These are phyloP conservation scores for Scolopax bukidnonensis DNA, from an alignment of 2,797 vertebrate genomes.

Conservation along the genomic window DNA sequence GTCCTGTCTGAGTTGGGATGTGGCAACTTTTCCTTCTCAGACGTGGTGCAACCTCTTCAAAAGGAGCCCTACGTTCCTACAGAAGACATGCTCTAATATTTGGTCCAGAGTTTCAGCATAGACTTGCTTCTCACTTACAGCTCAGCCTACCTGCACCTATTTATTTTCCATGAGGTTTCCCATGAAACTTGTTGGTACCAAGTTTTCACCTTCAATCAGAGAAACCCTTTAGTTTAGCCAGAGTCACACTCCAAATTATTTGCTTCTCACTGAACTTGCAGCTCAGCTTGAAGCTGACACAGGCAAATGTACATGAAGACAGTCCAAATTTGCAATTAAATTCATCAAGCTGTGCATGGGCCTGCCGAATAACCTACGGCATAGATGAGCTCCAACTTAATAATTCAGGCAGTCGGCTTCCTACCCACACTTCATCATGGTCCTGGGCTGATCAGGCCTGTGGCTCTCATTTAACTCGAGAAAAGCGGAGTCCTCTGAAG, in stretches of 20 bases:
- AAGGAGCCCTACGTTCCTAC: neutral
- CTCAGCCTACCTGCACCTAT: neutral
- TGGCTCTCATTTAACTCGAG: neutral
- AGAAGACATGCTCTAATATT: neutral
- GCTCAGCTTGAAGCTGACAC: neutral
- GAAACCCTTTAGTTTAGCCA: neutral
- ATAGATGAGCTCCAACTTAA: neutral
- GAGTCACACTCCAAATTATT: neutral
- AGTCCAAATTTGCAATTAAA: neutral
- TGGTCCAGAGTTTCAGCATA: neutral
- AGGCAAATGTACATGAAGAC: neutral
- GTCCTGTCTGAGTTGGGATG: fast-evolving
- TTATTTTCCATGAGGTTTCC: neutral
- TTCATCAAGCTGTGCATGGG: neutral
- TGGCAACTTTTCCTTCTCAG: neutral
- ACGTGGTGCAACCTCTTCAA: neutral
- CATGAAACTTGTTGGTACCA: neutral
- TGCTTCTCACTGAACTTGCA: neutral
- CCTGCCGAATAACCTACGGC: neutral
- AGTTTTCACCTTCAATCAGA: neutral
- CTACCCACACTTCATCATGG: neutral
- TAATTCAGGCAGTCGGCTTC: neutral
- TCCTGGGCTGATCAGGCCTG: neutral
- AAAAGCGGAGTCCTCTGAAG: neutral
- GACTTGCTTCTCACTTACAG: neutral